Evolutionary conservation across 2,113 vertebrate genomes (phyloP).

Genomic region (Microcebus lehilahytsara): DNA sequence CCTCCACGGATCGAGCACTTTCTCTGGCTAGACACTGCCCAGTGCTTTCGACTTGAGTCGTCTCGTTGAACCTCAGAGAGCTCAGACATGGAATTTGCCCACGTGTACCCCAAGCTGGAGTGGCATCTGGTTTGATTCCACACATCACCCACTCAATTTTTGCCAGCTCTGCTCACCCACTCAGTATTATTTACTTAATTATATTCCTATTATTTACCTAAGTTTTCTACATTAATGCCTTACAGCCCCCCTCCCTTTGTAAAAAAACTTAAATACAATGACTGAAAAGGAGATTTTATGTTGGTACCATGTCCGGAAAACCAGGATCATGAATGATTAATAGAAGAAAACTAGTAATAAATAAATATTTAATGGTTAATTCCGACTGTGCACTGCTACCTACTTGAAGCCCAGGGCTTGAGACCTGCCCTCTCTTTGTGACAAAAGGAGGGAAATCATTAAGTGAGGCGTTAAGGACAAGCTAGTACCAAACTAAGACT

Average conservation of each 20-base stretch:
- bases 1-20: fast-evolving
- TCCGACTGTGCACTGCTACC: not conserved
- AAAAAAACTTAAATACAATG: not conserved
- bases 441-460: no score
- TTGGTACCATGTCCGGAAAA: not conserved
- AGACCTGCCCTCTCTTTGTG: not conserved
- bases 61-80: not conserved
- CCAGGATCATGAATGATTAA: not conserved
- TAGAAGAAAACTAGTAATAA: not conserved
- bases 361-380: not conserved
- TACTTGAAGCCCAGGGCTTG: not conserved
- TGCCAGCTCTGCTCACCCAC: not conserved
- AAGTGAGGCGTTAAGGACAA: not conserved
- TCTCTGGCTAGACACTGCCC: not conserved
- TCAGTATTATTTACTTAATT: not conserved
- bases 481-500: not conserved
- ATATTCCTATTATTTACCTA: not conserved
- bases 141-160: not conserved
- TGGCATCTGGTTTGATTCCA: not conserved
- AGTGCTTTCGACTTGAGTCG: not conserved
- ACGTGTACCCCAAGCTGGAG: not conserved
- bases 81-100: not conserved
- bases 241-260: no score
- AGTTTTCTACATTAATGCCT: not conserved
- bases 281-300: not conserved